These are phyloP conservation scores for Drosophila repletoides DNA, from an alignment of 1,140 invertebrate genomes.

Conservation along the genomic window DNA sequence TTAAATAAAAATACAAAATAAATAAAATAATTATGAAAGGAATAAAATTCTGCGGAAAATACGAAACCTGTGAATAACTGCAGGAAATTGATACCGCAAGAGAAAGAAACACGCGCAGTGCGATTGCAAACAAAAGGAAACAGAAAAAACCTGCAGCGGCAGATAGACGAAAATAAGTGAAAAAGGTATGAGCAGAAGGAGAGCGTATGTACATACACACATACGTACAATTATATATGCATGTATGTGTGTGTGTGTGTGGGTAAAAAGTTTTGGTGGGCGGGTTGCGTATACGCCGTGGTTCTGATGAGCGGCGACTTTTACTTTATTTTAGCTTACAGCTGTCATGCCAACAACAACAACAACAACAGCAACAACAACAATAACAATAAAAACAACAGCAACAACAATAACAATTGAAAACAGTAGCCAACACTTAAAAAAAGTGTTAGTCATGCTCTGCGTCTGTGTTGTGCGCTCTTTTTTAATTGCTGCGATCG, in stretches of 20 bases:
- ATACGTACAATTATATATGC: too few relatives aligned
- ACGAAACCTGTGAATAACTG: background rate
- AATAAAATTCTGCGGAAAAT: background rate
- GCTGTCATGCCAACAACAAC: slow-evolving; percentile 25
- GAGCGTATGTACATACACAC: background rate
- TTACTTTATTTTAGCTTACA: slow-evolving; percentile 20
- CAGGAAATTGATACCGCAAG: background rate
- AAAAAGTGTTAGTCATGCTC: slow-evolving; percentile 61
- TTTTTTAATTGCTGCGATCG: slow-evolving; percentile 67
- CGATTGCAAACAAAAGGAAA: background rate
- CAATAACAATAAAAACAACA: slow-evolving; percentile 34
- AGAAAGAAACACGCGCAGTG: background rate
- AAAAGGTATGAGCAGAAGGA: background rate
- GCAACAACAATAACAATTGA: slow-evolving; percentile 16
- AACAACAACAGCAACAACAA: slow-evolving; percentile 28
- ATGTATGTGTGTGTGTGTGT: background rate
- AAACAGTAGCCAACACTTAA: too few relatives aligned
- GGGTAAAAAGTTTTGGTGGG: background rate
- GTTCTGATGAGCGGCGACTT: slow-evolving; percentile 4
- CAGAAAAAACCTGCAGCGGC: background rate
- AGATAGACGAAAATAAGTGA: background rate
- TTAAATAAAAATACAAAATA: background rate
- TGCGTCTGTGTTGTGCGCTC: slow-evolving; percentile 19
- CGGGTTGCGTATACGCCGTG: background rate
- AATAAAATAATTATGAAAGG: slow-evolving; percentile 2